Conservation (phyloP, 2,797 vertebrate genomes). For the Calcarius lapponicus region DNA sequence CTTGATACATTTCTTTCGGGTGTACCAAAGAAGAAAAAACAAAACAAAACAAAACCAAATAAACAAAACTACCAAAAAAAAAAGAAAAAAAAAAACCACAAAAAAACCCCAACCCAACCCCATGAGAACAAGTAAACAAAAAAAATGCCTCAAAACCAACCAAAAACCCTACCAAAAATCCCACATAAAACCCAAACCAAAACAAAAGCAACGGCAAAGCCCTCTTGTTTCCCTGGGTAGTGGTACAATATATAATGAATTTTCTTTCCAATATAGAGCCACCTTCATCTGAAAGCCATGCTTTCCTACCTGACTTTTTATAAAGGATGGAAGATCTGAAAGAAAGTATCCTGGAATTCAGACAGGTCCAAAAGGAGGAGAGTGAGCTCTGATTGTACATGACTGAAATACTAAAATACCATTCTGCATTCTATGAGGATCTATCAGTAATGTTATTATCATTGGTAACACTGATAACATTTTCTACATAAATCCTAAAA, state of each 20-base stretch:
- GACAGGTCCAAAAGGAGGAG: background rate
- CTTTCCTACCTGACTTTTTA: background rate
- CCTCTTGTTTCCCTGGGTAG: background rate
- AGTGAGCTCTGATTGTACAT: background rate
- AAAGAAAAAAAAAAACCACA: background rate
- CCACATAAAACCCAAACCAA: background rate
- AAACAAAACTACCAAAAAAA: background rate
- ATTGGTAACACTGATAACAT: accelerated
- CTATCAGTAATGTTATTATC: background rate
- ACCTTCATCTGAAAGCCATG: background rate
- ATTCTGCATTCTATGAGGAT: background rate
- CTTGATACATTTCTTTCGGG: background rate
- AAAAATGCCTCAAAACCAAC: background rate
- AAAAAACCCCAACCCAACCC: no score
- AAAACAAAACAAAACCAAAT: background rate
- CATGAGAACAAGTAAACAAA: background rate
- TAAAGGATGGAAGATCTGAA: background rate
- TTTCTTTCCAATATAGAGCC: background rate
- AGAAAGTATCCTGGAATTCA: background rate
- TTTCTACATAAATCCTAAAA: background rate
- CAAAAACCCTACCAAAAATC: background rate
- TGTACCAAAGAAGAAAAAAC: background rate
- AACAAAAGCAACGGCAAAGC: background rate
- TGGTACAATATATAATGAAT: background rate
- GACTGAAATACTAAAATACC: background rate